Evolutionary conservation across 2,888 invertebrate species (phyloP), one percentile per base, ranked within the genome.

Genomic region (Drosophila sordidula): DNA sequence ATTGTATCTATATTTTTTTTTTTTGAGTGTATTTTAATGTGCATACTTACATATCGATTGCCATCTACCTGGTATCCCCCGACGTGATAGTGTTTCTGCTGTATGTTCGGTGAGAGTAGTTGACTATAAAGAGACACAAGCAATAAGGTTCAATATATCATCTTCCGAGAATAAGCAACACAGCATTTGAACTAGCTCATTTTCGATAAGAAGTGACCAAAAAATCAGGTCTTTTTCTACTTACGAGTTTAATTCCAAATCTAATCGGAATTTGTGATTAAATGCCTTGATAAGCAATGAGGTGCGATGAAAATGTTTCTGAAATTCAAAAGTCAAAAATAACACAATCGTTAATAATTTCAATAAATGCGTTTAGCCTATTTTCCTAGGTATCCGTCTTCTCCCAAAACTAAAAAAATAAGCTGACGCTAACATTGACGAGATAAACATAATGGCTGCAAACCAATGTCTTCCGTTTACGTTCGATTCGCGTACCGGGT

Each of bases 221-320:
- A 25, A 14, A 39, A 14, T 34, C 8, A 12, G 16, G 12, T 11
- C 22, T 22, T 12, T 36, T 26, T 29, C 1, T 16, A 96, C 97
- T 97, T 94, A 98, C 97, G 97, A 96, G 94, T 98, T 98, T 94
- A 98, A 96, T 95, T 98, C 97, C 93, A 98, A 95, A 94, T 98
- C 97, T 94, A 98, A 95, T 92, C 97, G 96, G 94, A 98, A 98
- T 94, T 97, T 98, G 94, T 98, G 97, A 94, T 96, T 97, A 94
- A 98, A 98, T 93, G 98, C 98, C 94, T 98, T 98, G 94, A 98
- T 98, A 94, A 98, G 96, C 93, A 98, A 95, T 92, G 97, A 97
- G 91, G 98, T 98, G 93, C 97, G 95, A 93, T 98, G 97, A 93
- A 96, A 97, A 93, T 98, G 98, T 94, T 97, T 97, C 97, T 98